Base-by-base conservation (phyloP, 2,797 vertebrate genomes). In the Cygnus olor region DNA sequence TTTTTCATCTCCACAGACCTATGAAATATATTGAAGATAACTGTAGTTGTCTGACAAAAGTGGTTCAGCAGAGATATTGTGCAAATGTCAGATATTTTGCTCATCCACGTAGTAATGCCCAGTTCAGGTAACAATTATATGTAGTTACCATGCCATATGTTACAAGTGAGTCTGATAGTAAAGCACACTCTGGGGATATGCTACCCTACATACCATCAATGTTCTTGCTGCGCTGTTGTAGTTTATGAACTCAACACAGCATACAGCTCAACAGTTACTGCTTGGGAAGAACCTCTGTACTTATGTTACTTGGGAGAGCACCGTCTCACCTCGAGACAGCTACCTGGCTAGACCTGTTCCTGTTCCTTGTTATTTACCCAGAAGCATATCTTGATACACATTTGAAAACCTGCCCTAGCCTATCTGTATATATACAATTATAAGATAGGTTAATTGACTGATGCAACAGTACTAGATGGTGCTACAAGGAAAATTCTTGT, bases 1-100 rank as follows among this genome's bases (percentile, higher is more conserved):
- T 88, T 83, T 88, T 90, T 93, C 44, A 77, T 70, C 14, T 30
- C 24, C 38, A 60, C 49, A 77, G 51, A 54, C 54, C 18, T 82
- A 11, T 73, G 42, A n/a, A 91, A 72, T 69, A 49, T 45, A 42
- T 45, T 76, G 63, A 89, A 89, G 51, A 34, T 63, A 85, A 54
- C 15, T 80, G 38, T 18, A 44, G 20, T 19, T 63, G 7, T 85
- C 47, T 82, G 45, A 51, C 25, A 82, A 77, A 73, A 58, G 44
- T 64, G 51, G 16, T 72, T 86, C 81, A 92, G 34, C 32, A 88
- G 32, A 85, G 57, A 38, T 3, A 22, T n/a, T 47, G 17, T 16
- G 68, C 68, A 80, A 88, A 74, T 36, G 36, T 90, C 58, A 86
- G 36, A 21, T 58, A 72, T 68, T 80, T 89, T 44, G 9, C 14